Percentiles rank a stretch among this genome's conserved stretches.
phyloP scores from a whole-genome alignment of 2,888 invertebrate genomes.

The Lymantria dispar region DNA sequence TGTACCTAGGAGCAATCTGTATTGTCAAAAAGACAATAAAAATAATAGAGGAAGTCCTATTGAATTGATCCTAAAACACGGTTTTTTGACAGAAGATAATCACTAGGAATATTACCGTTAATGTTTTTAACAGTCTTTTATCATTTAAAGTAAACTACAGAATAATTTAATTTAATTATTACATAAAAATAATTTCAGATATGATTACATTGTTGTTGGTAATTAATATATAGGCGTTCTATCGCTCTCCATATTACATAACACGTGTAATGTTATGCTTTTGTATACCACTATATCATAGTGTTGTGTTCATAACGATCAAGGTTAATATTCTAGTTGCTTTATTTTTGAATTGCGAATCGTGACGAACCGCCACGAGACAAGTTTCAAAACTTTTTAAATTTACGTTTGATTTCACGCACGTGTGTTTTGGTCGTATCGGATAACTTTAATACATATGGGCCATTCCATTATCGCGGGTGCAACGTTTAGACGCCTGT shows the following conservation, averaged over 20 bases:
- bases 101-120: too few relatives aligned
- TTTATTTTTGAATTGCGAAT: conserved; percentile 27
- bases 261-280: conserved; percentile 8
- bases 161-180: background rate
- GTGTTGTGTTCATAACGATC: conserved; percentile 14
- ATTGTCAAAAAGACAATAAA: too few relatives aligned
- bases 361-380: conserved; percentile 10
- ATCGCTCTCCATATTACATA: conserved; percentile 7
- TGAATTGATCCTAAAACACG: too few relatives aligned
- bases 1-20: too few relatives aligned
- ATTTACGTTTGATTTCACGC: background rate
- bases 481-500: too few relatives aligned
- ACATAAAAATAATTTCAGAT: background rate
- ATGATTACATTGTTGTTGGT: background rate
- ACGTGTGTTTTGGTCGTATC: background rate
- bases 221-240: background rate
- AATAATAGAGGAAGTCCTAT: too few relatives aligned
- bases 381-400: background rate
- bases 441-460: background rate
- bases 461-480: too few relatives aligned
- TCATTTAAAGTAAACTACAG: background rate
- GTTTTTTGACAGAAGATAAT: too few relatives aligned
- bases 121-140: background rate
- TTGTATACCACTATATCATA: conserved; percentile 7
- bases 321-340: conserved; percentile 18